Base-by-base conservation (phyloP, 2,888 invertebrate species). In the Cryptus armator region DNA sequence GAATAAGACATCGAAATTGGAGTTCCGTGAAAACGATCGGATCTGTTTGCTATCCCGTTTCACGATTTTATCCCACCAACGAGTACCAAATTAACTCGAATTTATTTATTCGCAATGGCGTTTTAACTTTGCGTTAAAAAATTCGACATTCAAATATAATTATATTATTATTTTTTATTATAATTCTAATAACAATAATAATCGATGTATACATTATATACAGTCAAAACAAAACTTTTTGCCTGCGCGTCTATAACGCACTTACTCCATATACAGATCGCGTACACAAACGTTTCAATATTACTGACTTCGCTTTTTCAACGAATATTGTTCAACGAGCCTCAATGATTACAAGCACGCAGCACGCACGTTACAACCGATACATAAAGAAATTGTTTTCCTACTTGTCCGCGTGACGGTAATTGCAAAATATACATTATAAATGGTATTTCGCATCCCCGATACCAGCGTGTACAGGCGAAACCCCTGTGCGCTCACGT, bases 391-490 rank as follows among this genome's bases (percentile, higher is more conserved):
- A 37, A 37, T 37, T 37, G 37, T 71, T 71, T 53, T 43, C 71
- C 32, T 71, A 32, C n/a, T 37, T 32, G 43, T 43, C 37, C 71
- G 71, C 53, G 68, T 59, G 5, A 29, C 64, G 53, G 44, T 66
- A 72, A 71, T 53, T 70, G 68, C 43, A 48, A 71, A 72, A 80
- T 72, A 80, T 80, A 59, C 72, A 83, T 74, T 62, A 51, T 32
- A 62, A 56, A 48, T 51, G 66, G 72, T 66, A 78, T 68, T 78
- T 68, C 62, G 59, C 56, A 46, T 64, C 70, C 68, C 29, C 48
- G 29, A 16, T 59, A 19, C n/a, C 29, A 48, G 10, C 14, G 43
- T 43, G 10, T 48, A 51, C 51, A 37, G 37, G 37, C 37, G 37
- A 37, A 9, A 37, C 6, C 37, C 48, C 12, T 48, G 4, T 48